Evolutionary conservation across 2,113 vertebrate genomes (phyloP), one percentile per base, ranked within the genome.

Genomic region (Struthio camelus): DNA sequence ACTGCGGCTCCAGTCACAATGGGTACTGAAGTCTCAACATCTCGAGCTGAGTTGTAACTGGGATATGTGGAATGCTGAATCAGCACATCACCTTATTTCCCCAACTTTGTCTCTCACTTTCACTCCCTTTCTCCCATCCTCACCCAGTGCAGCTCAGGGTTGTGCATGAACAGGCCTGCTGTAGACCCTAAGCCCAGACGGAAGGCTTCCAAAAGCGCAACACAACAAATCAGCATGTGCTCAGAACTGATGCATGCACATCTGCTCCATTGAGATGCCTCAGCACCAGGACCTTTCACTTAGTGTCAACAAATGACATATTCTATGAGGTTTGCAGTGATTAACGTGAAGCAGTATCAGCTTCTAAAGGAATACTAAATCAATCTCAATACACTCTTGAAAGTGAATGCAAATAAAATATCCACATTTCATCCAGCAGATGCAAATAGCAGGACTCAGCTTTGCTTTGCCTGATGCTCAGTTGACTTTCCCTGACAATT

Each of bases 191-290:
- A 65, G 61, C 10, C 2, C 16, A 61, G 11, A 87, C 16, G 4
- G 4, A 76, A 5, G 76, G 2, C 32, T 91, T 91, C 30, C 32
- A 42, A 32, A 59, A 79, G n/a, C 11, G 48, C 48, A 48, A 7
- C 0, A 0, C 12, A 38, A 30, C n/a, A 78, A 44, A 79, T 2
- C 1, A 0, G 2, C n/a, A 19, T 75, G 18, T 58, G 11, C 19
- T 78, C 10, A 64, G 72, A 64, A 51, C 19, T 36, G 61, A 50
- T n/a, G 15, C 1, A 0, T 28, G 12, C 13, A 65, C 4, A 44
- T 58, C 23, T 25, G 34, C 9, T 61, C 10, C 30, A 73, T 17
- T 7, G 5, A 72, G 23, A 46, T 40, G 16, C 24, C 32, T 75
- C 30, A 76, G 38, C 12, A 83, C 3, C n/a, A 91, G 25, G 7